Percentiles rank a stretch among this genome's conserved stretches.
phyloP scores from a whole-genome alignment of 1,140 invertebrate genomes.

The Brachionus calyciflorus region DNA sequence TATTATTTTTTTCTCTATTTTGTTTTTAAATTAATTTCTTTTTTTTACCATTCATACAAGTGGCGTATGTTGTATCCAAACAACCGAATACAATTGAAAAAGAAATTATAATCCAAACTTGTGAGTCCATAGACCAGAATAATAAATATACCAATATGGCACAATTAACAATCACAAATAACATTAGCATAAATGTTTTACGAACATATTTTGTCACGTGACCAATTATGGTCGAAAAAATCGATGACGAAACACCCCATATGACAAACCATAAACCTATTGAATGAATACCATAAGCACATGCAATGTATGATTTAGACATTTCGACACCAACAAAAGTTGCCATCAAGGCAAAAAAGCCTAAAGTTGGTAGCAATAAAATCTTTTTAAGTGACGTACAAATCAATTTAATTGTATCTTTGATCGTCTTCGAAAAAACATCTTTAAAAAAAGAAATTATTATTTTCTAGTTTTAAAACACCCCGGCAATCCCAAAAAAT shows the following conservation, averaged over 20 bases:
- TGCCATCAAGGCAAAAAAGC: not conserved
- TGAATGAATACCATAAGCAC: constrained; percentile 26
- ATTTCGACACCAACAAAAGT: constrained; percentile 1
- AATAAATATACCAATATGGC: not conserved
- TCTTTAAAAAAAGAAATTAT: not conserved
- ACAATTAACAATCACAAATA: not conserved
- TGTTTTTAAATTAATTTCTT: too few relatives aligned
- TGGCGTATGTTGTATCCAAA: not conserved
- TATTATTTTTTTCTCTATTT: too few relatives aligned
- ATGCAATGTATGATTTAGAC: constrained; percentile 27
- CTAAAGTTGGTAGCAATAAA: not conserved
- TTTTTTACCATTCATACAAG: not conserved
- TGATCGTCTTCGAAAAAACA: not conserved
- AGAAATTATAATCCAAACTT: not conserved
- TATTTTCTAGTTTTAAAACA: not conserved
- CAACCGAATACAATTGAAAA: not conserved
- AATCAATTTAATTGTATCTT: constrained; percentile 2
- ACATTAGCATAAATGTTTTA: not conserved
- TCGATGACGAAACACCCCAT: not conserved
- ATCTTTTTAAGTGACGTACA: not conserved
- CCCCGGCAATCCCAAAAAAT: too few relatives aligned
- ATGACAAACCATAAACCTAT: constrained; percentile 22
- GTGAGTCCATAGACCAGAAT: not conserved
- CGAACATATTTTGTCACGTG: not conserved
- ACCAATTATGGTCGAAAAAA: not conserved